Evolutionary conservation across 92 coral and sea anemone genomes (phyloP).

Genomic region (Epizoanthus rinbou): DNA sequence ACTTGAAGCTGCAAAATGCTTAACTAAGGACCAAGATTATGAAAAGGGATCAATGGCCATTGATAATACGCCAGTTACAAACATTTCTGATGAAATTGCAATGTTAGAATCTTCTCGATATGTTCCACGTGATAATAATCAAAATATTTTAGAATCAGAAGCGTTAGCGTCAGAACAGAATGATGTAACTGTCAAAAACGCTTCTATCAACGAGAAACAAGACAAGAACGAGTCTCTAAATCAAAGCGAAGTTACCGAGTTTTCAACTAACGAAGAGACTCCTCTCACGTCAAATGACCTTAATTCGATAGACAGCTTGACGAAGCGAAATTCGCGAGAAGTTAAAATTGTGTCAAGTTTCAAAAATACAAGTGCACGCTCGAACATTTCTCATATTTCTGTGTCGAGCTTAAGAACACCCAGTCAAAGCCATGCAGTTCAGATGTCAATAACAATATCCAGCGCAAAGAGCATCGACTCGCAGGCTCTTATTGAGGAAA

Average conservation of each 20-base stretch:
- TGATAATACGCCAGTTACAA: neutral
- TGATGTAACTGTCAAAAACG: neutral
- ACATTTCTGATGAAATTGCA: neutral
- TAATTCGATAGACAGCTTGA: neutral
- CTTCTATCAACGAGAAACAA: neutral
- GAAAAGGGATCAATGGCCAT: neutral
- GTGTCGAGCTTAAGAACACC: slow-evolving; percentile 33
- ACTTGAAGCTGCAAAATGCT: neutral
- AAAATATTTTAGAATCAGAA: slow-evolving; percentile 3
- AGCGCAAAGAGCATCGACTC: slow-evolving; percentile 38
- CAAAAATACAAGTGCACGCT: neutral
- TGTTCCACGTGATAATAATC: neutral
- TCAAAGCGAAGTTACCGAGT: neutral
- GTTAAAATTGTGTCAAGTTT: slow-evolving; percentile 3
- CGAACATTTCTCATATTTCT: slow-evolving; percentile 36
- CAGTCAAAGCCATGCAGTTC: neutral
- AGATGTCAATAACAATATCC: slow-evolving; percentile 20
- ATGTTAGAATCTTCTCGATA: neutral
- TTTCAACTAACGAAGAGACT: neutral
- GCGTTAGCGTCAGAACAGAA: neutral
- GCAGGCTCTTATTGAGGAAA: slow-evolving; percentile 25
- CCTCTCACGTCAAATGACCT: neutral
- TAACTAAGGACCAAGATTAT: neutral
- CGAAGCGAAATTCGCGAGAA: neutral
- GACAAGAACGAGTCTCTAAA: neutral